Evolutionary conservation across 2,113 vertebrate genomes (phyloP).

Genomic region (Cepphus grylle): DNA sequence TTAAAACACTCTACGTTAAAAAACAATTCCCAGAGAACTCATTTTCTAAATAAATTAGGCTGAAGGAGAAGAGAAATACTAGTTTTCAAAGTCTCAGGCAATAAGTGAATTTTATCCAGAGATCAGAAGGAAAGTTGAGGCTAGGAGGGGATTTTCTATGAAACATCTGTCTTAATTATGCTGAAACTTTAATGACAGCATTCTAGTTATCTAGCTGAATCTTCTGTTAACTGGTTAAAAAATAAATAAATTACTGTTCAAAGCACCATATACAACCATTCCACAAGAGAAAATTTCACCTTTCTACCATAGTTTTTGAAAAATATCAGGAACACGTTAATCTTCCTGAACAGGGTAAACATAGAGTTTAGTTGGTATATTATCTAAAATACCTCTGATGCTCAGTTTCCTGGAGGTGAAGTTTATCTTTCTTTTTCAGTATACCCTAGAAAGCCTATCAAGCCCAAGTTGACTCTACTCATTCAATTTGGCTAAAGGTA

Average conservation of each 20-base stretch:
- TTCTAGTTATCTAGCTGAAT: neutral
- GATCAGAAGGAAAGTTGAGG: neutral
- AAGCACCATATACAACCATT: neutral
- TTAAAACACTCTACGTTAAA: neutral
- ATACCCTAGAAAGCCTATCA: neutral
- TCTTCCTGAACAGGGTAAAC: neutral
- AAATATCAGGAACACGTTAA: neutral
- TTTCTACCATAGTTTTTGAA: neutral
- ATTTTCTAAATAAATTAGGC: neutral
- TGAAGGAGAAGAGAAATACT: neutral
- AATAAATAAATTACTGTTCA: neutral
- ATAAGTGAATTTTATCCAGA: neutral
- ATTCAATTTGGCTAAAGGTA: neutral
- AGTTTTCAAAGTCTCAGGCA: neutral
- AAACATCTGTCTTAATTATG: neutral
- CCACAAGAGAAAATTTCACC: neutral
- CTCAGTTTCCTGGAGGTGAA: neutral
- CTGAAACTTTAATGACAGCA: neutral
- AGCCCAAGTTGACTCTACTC: neutral
- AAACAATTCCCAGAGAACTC: neutral
- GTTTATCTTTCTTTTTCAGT: neutral
- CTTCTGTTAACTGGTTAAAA: neutral
- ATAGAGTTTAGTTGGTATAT: neutral
- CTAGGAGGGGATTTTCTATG: neutral
- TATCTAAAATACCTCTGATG: neutral